phyloP scores from a whole-genome alignment of 2,113 vertebrate species.

The Cyprinodon brontotheroides region DNA sequence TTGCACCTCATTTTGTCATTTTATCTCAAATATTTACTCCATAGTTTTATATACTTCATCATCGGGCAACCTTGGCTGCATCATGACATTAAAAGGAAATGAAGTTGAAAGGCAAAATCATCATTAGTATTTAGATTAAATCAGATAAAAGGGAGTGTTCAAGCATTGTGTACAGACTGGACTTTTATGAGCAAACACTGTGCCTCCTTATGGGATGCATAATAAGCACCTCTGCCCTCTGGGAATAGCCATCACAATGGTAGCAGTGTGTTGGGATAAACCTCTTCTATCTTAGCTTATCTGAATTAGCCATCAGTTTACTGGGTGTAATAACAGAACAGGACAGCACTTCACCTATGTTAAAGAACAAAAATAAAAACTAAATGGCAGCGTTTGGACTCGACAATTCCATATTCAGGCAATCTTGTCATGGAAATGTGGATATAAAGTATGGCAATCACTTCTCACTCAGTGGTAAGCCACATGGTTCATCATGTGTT shows the following conservation, averaged over 20 bases:
- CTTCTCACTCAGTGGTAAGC: conserved; percentile 43
- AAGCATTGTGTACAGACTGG: conserved; percentile 71
- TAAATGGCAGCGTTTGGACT: conserved; percentile 38
- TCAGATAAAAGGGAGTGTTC: conserved; percentile 70
- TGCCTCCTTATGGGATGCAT: conserved; percentile 70
- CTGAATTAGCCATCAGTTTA: conserved; percentile 65
- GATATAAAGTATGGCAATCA: conserved; percentile 37
- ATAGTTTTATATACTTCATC: conserved; percentile 69
- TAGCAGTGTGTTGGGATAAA: conserved; percentile 66
- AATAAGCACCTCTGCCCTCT: conserved; percentile 70
- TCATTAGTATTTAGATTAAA: conserved; percentile 75
- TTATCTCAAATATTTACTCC: conserved; percentile 67
- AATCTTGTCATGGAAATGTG: conserved; percentile 55
- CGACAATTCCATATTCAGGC: conserved; percentile 58
- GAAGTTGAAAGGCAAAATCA: conserved; percentile 72
- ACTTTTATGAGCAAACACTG: conserved; percentile 70
- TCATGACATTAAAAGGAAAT: conserved; percentile 63
- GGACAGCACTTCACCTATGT: conserved; percentile 58
- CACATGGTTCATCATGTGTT: conserved; percentile 43
- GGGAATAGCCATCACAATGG: conserved; percentile 67
- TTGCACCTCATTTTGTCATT: conserved; percentile 80
- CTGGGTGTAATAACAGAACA: conserved; percentile 62
- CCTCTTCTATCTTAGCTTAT: conserved; percentile 65
- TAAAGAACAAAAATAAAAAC: conserved; percentile 48
- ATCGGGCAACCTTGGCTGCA: conserved; percentile 43